phyloP scores from a whole-genome alignment of 1,140 invertebrate species.

The Gonioctena quinquepunctata region DNA sequence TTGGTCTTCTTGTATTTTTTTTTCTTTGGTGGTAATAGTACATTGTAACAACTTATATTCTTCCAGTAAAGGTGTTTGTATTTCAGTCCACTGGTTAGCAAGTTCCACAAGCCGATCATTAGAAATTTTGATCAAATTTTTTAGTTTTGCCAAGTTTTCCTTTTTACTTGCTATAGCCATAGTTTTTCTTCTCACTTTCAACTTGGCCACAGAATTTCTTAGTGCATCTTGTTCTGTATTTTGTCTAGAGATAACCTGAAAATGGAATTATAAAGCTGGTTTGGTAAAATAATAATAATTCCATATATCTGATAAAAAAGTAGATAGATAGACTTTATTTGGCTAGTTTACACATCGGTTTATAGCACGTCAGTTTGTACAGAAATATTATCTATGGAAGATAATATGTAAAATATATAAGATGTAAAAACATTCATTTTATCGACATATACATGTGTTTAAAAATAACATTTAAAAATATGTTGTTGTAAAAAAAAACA shows the following conservation, averaged over 20 bases:
- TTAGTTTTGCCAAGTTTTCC: conserved; percentile 67
- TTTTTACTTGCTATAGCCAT: conserved; percentile 66
- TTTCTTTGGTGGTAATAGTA: conserved; percentile 31
- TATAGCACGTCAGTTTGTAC: no score
- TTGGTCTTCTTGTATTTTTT: conserved; percentile 60
- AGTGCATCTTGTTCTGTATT: conserved; percentile 57
- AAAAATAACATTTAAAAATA: no score
- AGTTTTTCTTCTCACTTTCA: conserved; percentile 65
- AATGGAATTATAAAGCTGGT: no score
- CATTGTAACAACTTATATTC: conserved; percentile 65
- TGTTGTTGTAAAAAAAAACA: no score
- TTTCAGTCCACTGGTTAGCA: conserved; percentile 72
- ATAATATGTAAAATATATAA: no score
- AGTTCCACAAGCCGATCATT: conserved; percentile 65
- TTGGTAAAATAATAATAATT: no score
- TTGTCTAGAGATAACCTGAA: conserved; percentile 27
- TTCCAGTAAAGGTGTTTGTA: conserved; percentile 66
- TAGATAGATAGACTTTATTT: no score
- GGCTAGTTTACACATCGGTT: no score
- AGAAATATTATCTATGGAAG: no score
- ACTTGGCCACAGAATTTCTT: conserved; percentile 55
- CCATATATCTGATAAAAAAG: neutral
- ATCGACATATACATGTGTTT: no score
- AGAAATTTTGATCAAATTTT: conserved; percentile 64
- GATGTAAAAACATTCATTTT: no score